phyloP scores from a whole-genome alignment of 2,797 vertebrate genomes.

The Halcyon smyrnensis region DNA sequence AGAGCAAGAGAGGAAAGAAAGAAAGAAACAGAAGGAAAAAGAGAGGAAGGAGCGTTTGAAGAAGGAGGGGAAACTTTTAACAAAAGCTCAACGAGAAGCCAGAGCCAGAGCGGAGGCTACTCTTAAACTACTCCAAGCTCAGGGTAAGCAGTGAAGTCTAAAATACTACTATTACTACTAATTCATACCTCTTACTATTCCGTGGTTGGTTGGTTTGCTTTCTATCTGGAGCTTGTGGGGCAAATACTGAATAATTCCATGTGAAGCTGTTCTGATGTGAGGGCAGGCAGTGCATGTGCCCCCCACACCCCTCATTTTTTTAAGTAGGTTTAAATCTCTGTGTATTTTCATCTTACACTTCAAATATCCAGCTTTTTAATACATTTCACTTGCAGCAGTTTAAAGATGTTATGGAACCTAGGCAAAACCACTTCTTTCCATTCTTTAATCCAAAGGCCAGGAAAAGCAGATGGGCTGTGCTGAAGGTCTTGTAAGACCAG shows the following conservation, averaged over 20 bases:
- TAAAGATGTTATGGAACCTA: background rate
- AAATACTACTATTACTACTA: background rate
- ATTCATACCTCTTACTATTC: background rate
- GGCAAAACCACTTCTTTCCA: background rate
- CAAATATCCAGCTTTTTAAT: background rate
- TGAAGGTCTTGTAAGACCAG: background rate
- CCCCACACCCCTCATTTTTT: background rate
- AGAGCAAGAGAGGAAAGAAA: slow-evolving; percentile 94
- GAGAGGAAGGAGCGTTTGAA: slow-evolving; percentile 97
- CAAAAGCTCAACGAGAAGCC: slow-evolving; percentile 92
- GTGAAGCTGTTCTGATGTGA: background rate
- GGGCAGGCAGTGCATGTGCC: background rate
- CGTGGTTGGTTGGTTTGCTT: background rate
- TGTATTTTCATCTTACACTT: background rate
- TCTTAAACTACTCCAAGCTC: slow-evolving; percentile 92
- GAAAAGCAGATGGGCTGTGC: background rate
- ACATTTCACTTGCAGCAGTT: background rate
- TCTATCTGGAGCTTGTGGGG: background rate
- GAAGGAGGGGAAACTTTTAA: slow-evolving; percentile 95
- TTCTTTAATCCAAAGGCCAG: background rate
- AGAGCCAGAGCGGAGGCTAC: slow-evolving; percentile 91
- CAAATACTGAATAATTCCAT: background rate
- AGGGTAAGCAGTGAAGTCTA: slow-evolving; percentile 81
- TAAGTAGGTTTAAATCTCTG: background rate
- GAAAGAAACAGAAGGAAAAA: slow-evolving; percentile 97